Evolutionary conservation across 2,888 invertebrate genomes (phyloP).

Genomic region (Priocnemis perturbator): DNA sequence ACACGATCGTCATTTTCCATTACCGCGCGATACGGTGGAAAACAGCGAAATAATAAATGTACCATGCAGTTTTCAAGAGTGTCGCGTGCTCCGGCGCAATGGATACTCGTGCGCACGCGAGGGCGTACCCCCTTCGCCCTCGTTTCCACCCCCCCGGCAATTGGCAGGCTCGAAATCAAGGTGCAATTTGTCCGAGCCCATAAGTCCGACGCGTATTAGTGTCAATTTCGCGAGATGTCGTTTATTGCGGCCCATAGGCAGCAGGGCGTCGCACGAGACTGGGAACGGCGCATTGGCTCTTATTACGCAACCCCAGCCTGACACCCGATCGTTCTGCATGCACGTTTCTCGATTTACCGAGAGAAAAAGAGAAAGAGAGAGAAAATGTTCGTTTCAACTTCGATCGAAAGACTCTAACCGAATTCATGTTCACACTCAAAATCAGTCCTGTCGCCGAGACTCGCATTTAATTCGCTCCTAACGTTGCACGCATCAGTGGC

Average conservation of each 20-base stretch:
- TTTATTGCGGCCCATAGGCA: neutral
- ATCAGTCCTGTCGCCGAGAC: too few species aligned
- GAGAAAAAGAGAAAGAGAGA: too few species aligned
- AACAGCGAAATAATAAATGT: slow-evolving; percentile 7
- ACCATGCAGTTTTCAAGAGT: neutral
- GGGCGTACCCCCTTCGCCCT: neutral
- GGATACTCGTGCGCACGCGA: slow-evolving; percentile 3
- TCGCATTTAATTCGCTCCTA: too few species aligned
- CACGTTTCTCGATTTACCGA: too few species aligned
- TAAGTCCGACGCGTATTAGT: slow-evolving; percentile 3
- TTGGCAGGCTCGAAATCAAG: slow-evolving; percentile 11
- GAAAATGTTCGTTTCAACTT: too few species aligned
- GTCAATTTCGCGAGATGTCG: neutral
- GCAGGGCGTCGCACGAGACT: neutral
- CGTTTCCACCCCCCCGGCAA: neutral
- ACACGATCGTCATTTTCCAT: slow-evolving; percentile 5
- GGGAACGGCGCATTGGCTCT: too few species aligned
- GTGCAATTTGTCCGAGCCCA: slow-evolving; percentile 4
- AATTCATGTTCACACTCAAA: too few species aligned
- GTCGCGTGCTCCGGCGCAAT: slow-evolving; percentile 7
- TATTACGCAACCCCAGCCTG: too few species aligned
- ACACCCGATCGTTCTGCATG: too few species aligned
- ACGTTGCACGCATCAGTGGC: too few species aligned
- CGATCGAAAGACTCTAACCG: too few species aligned
- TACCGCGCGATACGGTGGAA: too few species aligned